These are phyloP conservation scores for Mylabris phalerata DNA, from an alignment of 1,140 invertebrate species.

Conservation along the genomic window DNA sequence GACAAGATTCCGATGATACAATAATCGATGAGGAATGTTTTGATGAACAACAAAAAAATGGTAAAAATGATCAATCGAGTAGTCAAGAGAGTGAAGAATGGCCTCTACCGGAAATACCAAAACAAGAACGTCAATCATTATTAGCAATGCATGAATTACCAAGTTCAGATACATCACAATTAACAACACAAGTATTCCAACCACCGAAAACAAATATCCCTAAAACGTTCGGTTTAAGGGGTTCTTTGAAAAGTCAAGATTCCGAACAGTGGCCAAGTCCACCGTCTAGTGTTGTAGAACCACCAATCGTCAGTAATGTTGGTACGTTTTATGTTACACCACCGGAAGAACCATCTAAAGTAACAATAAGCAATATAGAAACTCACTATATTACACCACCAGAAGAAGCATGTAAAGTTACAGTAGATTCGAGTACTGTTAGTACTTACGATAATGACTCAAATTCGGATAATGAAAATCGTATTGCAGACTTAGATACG, in stretches of 20 bases:
- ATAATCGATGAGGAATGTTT: slow-evolving; percentile 41
- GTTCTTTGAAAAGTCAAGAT: slow-evolving; percentile 47
- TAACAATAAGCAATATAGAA: slow-evolving; percentile 73
- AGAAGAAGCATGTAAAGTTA: slow-evolving; percentile 57
- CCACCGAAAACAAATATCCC: slow-evolving; percentile 37
- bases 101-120: slow-evolving; percentile 59
- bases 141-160: slow-evolving; percentile 38
- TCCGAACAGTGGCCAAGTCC: slow-evolving; percentile 74
- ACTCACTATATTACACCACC: slow-evolving; percentile 75
- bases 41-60: slow-evolving; percentile 28
- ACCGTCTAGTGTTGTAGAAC: slow-evolving; percentile 58
- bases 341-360: slow-evolving; percentile 57
- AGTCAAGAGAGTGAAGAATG: slow-evolving; percentile 65
- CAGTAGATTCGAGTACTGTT: slow-evolving; percentile 45
- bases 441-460: slow-evolving; percentile 41
- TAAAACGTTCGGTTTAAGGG: slow-evolving; percentile 38
- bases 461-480: slow-evolving; percentile 49
- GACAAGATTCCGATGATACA: slow-evolving; percentile 42
- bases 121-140: slow-evolving; percentile 28
- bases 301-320: slow-evolving; percentile 66
- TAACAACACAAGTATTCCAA: slow-evolving; percentile 41
- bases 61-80: slow-evolving; percentile 41
- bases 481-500: slow-evolving; percentile 45
- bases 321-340: slow-evolving; percentile 77
- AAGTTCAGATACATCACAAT: slow-evolving; percentile 40